Evolutionary conservation across 2,888 invertebrate species (phyloP).

Genomic region (Oscheius sp.): DNA sequence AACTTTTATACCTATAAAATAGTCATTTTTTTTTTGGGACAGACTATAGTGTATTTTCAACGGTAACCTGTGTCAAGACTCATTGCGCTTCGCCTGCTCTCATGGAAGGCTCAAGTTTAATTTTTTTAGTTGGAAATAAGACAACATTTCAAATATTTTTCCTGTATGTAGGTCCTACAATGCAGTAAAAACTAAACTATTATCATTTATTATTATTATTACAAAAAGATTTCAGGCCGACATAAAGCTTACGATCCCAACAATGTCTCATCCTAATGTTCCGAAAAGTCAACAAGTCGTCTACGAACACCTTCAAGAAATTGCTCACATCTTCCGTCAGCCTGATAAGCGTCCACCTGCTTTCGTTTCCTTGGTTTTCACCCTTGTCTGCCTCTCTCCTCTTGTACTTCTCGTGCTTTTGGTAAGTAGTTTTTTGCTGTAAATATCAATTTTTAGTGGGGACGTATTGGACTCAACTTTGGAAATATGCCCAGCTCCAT

Average conservation of each 20-base stretch:
- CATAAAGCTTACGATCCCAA: slow-evolving; percentile 80
- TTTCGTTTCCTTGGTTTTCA: slow-evolving; percentile 88
- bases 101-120: no score
- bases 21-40: no score
- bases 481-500: slow-evolving; percentile 82
- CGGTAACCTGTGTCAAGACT: no score
- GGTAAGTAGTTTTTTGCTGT: no score
- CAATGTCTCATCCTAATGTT: slow-evolving; percentile 69
- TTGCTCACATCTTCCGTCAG: slow-evolving; percentile 84
- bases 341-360: slow-evolving; percentile 90
- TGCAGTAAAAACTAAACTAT: no score
- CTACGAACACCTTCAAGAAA: slow-evolving; percentile 62
- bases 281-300: slow-evolving; percentile 66
- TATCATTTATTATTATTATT: no score
- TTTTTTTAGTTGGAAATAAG: no score
- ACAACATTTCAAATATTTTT: no score
- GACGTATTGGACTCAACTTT: slow-evolving; percentile 85
- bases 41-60: no score
- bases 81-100: no score
- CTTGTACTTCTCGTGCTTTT: slow-evolving; percentile 83
- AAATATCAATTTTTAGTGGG: slow-evolving; percentile 77
- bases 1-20: no score
- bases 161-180: no score
- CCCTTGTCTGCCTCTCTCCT: slow-evolving; percentile 83
- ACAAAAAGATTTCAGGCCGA: slow-evolving; percentile 76